Base-by-base conservation (phyloP, 2,888 invertebrate species). In the Oscheius sp. region DNA sequence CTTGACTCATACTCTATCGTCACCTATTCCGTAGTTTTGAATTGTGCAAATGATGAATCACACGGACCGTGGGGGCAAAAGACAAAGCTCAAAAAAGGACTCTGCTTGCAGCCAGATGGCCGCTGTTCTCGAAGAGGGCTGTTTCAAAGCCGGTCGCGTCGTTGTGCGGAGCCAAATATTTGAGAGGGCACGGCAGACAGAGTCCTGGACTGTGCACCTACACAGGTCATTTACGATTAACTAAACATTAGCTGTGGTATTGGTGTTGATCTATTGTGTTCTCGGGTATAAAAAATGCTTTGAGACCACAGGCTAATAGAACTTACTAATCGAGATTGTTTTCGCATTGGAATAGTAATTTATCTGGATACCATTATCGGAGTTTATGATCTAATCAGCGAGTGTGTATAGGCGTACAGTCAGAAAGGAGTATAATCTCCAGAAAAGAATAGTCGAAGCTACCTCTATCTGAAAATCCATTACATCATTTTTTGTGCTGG, bases 121-220 rank as follows among this genome's bases (percentile, higher is more conserved):
- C 21, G 68, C 68, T 55, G 68, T 68, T 68, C 68, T 53, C 53
- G 51, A 51, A 68, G 33, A 42, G 35, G 68, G 68, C 55, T 68
- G 68, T 68, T 68, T 68, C 68, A 68, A 42, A 21, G 21, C 68
- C 53, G 35, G 50, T n/a, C 68, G 68, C 55, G 21, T 21, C 55
- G 32, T 32, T 21, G 68, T 55, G 68, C 68, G 68, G 68, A 68
- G 68, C 68, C 68, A 68, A 68, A 68, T 68, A 68, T 68, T 68
- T 68, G 68, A 68, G 55, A 29, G 68, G 7, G 55, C 11, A 48
- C 29, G 50, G 35, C 42, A 42, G 55, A 68, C 55, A 68, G 55
- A n/a, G 68, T 55, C 63, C 47, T 13, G 68, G 68, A 68, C 68
- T 68, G 21, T 21, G 55, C 37, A 68, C 68, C 68, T 10, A 42